A percentile compares a stretch with the other conserved stretches of the same genome.
These are phyloP conservation scores for Holothuria scabra DNA, from an alignment of 53 echinoderm and acorn worm species.

Conservation along the genomic window DNA sequence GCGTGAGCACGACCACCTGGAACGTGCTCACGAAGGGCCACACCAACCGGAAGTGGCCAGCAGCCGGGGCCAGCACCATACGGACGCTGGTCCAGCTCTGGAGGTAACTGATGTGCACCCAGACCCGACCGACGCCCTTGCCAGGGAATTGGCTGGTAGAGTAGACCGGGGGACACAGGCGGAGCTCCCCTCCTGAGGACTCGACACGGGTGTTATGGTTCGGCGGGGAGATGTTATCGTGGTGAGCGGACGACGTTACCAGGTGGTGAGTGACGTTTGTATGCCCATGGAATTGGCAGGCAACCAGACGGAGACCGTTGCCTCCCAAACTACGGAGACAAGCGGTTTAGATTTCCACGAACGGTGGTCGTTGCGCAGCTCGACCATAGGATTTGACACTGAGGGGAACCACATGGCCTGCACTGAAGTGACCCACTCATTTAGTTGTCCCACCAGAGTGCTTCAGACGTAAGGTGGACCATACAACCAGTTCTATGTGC, in stretches of 20 bases:
- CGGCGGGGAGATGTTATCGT: no score
- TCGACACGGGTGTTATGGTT: no score
- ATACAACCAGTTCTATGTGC: no score
- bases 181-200: no score
- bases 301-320: neutral
- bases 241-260: no score
- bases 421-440: neutral
- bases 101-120: neutral
- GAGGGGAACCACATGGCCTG: neutral
- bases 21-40: no score
- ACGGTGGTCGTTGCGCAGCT: conserved; percentile 14
- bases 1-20: no score
- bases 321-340: neutral
- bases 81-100: neutral
- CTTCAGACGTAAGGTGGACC: neutral
- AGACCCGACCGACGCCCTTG: neutral
- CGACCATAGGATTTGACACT: neutral
- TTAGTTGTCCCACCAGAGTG: neutral
- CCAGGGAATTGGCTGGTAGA: neutral
- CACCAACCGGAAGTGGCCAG: no score
- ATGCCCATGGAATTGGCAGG: no score
- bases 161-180: neutral
- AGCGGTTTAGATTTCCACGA: conserved; percentile 5
- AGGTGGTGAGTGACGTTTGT: no score
- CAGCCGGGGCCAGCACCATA: neutral